Base-by-base conservation (phyloP, 2,797 vertebrate genomes). In the Prionace glauca region DNA sequence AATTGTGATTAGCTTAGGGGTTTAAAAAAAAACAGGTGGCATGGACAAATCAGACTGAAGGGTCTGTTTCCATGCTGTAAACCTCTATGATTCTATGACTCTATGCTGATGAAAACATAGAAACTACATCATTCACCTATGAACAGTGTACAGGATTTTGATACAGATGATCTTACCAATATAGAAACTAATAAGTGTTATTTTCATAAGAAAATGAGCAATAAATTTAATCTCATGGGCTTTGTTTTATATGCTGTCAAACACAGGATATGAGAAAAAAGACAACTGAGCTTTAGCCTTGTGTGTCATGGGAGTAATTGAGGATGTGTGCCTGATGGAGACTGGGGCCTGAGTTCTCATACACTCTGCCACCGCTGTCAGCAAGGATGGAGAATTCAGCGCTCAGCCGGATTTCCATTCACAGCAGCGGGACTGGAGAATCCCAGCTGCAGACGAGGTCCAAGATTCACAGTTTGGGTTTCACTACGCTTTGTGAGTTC, bases 151-250 rank as follows among this genome's bases (percentile, higher is more conserved):
- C n/a, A 94, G 32, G 93, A 26, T 74, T 94, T 74, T 56, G 41
- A 94, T 72, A 18, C 9, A 29, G 45, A 74, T 72, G 93, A 71
- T 94, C 29, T 94, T 50, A 45, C 41, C 41, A 94, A 72, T 41
- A 45, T 74, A 94, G n/a, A 94, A 74, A 93, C n/a, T 67, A 93
- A 71, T 14, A 45, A 26, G 67, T 50, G 45, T 72, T 94, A 45
- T 74, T 72, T 32, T 94, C n/a, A 74, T 56, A 74, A 93, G n/a
- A 69, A 69, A 93, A 93, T 93, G 11, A 93, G 41, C 65, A 93
- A 36, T 69, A 41, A 69, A 93, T 93, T 36, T 41, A 93, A 56
- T 94, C 26, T 71, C 16, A 71, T 29, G 41, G 26, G 14, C 41
- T 71, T 56, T 50, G 41, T 50, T 94, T 94, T 71, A 94, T 50